Conservation (phyloP, 2,888 invertebrate genomes). For the Mantis religiosa region DNA sequence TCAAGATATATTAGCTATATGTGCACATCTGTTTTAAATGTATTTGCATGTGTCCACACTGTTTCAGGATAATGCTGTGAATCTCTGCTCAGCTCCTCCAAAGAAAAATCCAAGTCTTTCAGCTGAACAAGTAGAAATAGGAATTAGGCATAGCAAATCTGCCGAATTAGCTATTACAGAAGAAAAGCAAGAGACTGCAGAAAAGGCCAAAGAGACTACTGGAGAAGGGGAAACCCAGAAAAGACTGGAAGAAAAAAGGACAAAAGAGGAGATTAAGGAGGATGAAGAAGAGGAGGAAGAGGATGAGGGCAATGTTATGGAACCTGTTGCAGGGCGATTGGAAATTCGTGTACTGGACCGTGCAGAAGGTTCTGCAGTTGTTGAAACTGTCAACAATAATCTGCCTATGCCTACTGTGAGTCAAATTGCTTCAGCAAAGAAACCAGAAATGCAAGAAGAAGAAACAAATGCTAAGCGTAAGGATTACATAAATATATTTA, state of each 20-base stretch:
- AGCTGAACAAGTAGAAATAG: background rate
- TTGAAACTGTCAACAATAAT: conserved; percentile 38
- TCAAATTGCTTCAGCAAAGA: background rate
- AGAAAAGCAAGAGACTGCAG: background rate
- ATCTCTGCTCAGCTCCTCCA: conserved; percentile 21
- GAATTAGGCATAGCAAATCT: background rate
- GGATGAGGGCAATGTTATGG: conserved; percentile 45
- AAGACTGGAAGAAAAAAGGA: conserved; percentile 15
- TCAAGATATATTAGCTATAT: no score
- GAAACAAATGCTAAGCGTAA: background rate
- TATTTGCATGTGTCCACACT: background rate
- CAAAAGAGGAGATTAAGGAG: conserved; percentile 7
- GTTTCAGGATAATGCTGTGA: conserved; percentile 34
- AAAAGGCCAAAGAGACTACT: conserved; percentile 1
- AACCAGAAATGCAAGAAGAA: background rate
- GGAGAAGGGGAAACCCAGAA: conserved; percentile 7
- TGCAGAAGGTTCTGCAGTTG: conserved; percentile 33
- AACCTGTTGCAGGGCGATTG: conserved; percentile 70
- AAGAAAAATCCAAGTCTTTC: conserved; percentile 10
- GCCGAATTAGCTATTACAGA: background rate
- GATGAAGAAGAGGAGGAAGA: conserved; percentile 27
- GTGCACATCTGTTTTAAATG: no score
- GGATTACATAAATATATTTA: background rate
- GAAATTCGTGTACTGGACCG: conserved; percentile 66
- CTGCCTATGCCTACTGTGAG: background rate